Evolutionary conservation across 2,797 vertebrate species (phyloP).

Genomic region (Capromys pilorides): DNA sequence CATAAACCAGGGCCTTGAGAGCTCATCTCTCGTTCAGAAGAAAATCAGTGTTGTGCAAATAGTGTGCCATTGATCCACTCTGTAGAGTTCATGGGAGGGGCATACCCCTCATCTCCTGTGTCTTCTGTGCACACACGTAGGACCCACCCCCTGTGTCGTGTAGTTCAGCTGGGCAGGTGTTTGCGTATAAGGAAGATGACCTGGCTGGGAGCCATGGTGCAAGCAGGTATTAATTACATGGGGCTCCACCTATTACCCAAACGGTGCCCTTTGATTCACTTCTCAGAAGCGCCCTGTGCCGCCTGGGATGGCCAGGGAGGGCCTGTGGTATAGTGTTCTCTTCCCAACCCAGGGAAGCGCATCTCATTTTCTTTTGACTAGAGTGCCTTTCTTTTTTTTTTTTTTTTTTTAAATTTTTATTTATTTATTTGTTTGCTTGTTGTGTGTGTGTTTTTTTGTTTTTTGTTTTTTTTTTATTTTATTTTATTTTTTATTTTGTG

Average conservation of each 20-base stretch:
- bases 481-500: too few species aligned
- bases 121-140: neutral
- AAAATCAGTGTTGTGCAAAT: neutral
- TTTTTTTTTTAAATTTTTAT: neutral
- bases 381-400: neutral
- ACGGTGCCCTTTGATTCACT: constrained; percentile 58
- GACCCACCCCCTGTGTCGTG: neutral
- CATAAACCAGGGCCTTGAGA: constrained; percentile 26
- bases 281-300: constrained; percentile 38
- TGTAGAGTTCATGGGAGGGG: neutral
- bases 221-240: constrained; percentile 57
- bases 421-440: too few species aligned
- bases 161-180: neutral
- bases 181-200: constrained; percentile 17
- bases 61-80: neutral
- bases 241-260: constrained; percentile 47
- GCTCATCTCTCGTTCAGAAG: constrained; percentile 63
- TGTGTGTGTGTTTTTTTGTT: too few species aligned
- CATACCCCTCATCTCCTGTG: neutral
- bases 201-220: constrained; percentile 27
- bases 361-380: neutral
- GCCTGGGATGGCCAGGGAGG: constrained; percentile 32
- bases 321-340: neutral
- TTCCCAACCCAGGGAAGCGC: neutral
- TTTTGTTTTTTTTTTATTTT: too few species aligned